Conservation (phyloP, 2,113 vertebrate genomes). For the Panthera leo region DNA sequence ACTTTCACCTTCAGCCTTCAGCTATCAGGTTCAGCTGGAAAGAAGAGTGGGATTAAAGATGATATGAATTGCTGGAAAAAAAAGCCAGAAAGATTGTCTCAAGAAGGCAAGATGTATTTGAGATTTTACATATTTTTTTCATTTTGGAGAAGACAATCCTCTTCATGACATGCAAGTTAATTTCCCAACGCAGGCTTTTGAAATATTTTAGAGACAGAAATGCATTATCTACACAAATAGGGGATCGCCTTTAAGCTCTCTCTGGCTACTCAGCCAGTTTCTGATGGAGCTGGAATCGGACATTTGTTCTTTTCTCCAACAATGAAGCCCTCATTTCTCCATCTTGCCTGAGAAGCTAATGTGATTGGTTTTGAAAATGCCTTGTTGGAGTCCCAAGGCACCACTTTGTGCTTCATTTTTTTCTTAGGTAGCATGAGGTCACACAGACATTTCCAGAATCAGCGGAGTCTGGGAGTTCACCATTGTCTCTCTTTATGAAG, state of each 20-base stretch:
- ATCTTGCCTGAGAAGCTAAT: slow-evolving; percentile 21
- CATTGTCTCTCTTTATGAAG: slow-evolving; percentile 64
- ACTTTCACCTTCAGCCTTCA: background rate
- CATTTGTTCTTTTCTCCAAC: slow-evolving; percentile 55
- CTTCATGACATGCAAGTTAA: background rate
- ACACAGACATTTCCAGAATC: slow-evolving; percentile 61
- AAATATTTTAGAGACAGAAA: background rate
- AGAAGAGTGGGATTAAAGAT: background rate
- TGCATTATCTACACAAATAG: slow-evolving; percentile 1
- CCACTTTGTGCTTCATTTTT: slow-evolving; percentile 10
- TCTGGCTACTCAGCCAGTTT: background rate
- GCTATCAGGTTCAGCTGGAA: background rate
- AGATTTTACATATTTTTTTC: background rate
- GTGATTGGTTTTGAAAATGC: slow-evolving; percentile 34
- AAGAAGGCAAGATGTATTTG: background rate
- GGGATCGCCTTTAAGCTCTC: slow-evolving; percentile 9
- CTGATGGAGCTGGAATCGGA: slow-evolving; percentile 13
- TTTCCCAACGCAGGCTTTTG: background rate
- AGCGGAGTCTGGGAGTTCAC: background rate
- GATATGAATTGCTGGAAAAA: background rate
- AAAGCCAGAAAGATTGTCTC: background rate
- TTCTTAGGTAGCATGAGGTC: slow-evolving; percentile 68
- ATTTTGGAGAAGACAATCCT: background rate
- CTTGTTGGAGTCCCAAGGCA: slow-evolving; percentile 36
- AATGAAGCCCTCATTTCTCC: slow-evolving; percentile 6